Conservation (phyloP, 1,140 invertebrate species). For the Drosophila fuyamai region DNA sequence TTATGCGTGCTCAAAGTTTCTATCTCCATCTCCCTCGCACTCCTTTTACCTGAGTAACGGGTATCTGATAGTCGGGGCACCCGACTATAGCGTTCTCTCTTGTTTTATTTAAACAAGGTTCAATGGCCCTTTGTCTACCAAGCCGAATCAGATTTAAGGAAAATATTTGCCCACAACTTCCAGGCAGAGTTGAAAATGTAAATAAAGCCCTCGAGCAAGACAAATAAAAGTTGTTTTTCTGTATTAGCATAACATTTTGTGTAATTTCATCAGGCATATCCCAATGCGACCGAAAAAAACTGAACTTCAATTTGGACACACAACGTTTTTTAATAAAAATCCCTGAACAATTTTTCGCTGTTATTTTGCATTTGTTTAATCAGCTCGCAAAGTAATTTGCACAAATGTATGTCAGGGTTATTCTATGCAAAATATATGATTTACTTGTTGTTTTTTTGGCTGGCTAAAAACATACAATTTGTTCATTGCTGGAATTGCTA, state of each 20-base stretch:
- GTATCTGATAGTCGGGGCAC: no score
- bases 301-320: constrained; percentile 9
- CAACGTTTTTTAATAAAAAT: constrained; percentile 25
- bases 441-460: constrained; percentile 3
- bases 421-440: constrained; percentile 20
- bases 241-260: constrained; percentile 55
- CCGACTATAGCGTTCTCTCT: no score
- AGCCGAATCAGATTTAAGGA: constrained; percentile 18
- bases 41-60: no score
- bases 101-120: constrained; percentile 18
- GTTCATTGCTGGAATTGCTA: background rate
- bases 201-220: constrained; percentile 31
- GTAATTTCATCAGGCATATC: constrained; percentile 1
- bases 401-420: constrained; percentile 29
- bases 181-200: constrained; percentile 25
- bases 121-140: constrained; percentile 15
- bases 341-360: constrained; percentile 20
- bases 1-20: no score
- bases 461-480: constrained; percentile 9
- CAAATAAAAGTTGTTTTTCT: constrained; percentile 35
- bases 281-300: constrained; percentile 2
- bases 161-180: constrained; percentile 66
- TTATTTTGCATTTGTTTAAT: constrained; percentile 34
- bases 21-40: no score
- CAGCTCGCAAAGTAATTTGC: constrained; percentile 20